Evolutionary conservation across 2,113 vertebrate genomes (phyloP), one percentile per base, ranked within the genome.

Genomic region (Phoenicopterus ruber): DNA sequence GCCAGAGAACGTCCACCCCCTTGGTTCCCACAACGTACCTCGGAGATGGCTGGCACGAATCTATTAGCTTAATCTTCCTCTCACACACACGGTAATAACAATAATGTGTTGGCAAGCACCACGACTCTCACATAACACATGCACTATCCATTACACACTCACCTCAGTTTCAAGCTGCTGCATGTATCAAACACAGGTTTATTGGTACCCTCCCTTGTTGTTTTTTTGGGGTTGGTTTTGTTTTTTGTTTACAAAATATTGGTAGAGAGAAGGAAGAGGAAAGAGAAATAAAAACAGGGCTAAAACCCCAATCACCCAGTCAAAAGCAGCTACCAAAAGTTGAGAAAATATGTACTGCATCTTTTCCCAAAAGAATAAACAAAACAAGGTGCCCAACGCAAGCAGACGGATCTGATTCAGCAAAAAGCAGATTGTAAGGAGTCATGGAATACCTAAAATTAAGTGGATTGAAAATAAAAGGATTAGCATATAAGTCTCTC

Each of bases 21-120:
- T 50, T 97, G 73, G 91, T 96, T 97, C 93, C 95, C 91, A 97
- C 81, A 94, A n/a, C 1, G n/a, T 82, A 84, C 61, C 94, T 95
- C 91, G 2, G 61, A 88, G 77, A 76, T 85, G 84, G 77, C 65
- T 91, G 94, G 86, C 77, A 67, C 17, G 70, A 92, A 55, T 69
- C 46, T 57, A 18, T 82, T 62, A 70, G 62, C 58, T 95, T 95
- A 76, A 96, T 94, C 90, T 85, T 40, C 72, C 61, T 69, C 84
- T 79, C 57, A 20, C 84, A 89, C 74, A 61, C 32, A 38, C 2
- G 3, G 69, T 82, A 94, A 77, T 67, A 84, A 83, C 86, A 92
- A 76, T 77, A 94, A 92, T 44, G 55, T 93, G 88, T 91, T 94
- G 96, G 86, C 94, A 95, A 46, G 83, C 84, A 76, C 47, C 46